Evolutionary conservation across 2,888 invertebrate genomes (phyloP).

Genomic region (Agrotis ipsilon): DNA sequence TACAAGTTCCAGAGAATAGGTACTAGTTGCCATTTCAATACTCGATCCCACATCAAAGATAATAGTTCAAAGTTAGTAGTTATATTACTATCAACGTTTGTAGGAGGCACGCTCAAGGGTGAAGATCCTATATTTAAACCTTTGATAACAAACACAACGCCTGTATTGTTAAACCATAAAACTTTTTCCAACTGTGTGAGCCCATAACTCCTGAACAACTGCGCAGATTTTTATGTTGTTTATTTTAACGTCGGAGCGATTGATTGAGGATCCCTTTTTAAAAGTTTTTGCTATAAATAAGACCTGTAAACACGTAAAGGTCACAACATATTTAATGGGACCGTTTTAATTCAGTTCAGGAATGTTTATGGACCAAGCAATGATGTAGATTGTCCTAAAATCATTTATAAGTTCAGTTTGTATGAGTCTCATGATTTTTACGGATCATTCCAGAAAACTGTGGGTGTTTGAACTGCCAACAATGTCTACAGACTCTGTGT

Average conservation of each 20-base stretch:
- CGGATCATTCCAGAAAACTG: background rate
- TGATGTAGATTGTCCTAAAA: background rate
- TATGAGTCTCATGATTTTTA: slow-evolving; percentile 1
- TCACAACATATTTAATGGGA: slow-evolving; percentile 7
- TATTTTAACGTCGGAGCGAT: slow-evolving; percentile 35
- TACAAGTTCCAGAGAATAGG: background rate
- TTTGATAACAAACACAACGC: slow-evolving; percentile 42
- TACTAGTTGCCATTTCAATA: background rate
- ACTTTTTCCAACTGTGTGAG: slow-evolving; percentile 15
- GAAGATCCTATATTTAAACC: slow-evolving; percentile 53
- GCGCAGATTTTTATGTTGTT: slow-evolving; percentile 42
- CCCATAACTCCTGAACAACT: slow-evolving; percentile 35
- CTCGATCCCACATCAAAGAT: slow-evolving; percentile 7
- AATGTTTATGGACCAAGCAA: background rate
- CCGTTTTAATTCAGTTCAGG: background rate
- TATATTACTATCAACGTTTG: slow-evolving; percentile 12
- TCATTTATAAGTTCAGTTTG: background rate
- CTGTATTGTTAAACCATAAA: slow-evolving; percentile 53
- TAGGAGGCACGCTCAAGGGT: slow-evolving; percentile 44
- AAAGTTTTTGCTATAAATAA: slow-evolving; percentile 21
- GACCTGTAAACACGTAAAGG: background rate
- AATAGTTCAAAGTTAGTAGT: background rate
- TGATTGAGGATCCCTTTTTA: slow-evolving; percentile 36
- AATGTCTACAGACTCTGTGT: too few species aligned
- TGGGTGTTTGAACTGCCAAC: too few species aligned